Evolutionary conservation across 2,888 invertebrate genomes (phyloP), one percentile per base, ranked within the genome.

Genomic region (Cancer borealis): DNA sequence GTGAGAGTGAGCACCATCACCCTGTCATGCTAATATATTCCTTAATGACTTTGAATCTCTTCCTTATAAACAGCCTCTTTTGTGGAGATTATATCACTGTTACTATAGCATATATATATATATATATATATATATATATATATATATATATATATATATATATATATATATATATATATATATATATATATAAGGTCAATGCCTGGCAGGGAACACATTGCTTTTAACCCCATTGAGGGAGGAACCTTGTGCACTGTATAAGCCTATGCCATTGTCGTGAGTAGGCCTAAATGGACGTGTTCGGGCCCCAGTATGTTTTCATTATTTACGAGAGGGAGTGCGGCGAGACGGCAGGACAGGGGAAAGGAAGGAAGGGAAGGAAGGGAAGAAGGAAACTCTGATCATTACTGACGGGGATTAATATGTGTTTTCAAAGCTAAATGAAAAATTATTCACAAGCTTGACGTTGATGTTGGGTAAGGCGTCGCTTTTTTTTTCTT

Each of bases 271-370:
- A 79, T 79, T 79, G 79, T 79, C 79, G 79, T 30, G 26, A 8
- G 79, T 79, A 79, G 79, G 79, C 79, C 79, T 79, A 79, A 79
- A 79, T 79, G 79, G 79, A 30, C 79, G 30, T 79, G 30, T 79
- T 79, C 79, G 30, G 79, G 79, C 79, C 6, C 79, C 79, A 79
- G 79, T 79, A 79, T 79, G 79, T 79, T 79, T 79, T 79, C 79
- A 79, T 79, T 79, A 79, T 79, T 79, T 79, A 79, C 79, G 79
- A 10, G 79, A 79, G 73, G 8, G 66, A 66, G 21, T 17, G 66
- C 66, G n/a, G 54, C 14, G 14, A 17, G 54, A 73, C 6, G 26
- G 73, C 6, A 73, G 73, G 73, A 73, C 73, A 73, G n/a, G 26
- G 26, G n/a, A 8, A 8, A n/a, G 73, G 8, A 8, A n/a, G n/a